Evolutionary conservation across 2,797 vertebrate species (phyloP).

Genomic region (Morus bassanus): DNA sequence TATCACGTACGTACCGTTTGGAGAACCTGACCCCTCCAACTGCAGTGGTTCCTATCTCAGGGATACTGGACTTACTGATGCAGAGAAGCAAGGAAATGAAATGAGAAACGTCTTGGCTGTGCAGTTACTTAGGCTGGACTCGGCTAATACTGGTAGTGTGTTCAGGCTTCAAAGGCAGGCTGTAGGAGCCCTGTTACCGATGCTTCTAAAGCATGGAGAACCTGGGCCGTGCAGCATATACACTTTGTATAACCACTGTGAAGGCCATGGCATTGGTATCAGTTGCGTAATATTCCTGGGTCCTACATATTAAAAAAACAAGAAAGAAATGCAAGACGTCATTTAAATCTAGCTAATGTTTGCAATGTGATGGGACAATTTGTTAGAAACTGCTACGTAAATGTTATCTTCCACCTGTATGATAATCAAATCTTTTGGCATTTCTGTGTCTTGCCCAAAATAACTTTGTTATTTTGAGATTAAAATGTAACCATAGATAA

Average conservation of each 20-base stretch:
- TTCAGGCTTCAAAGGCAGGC: conserved; percentile 23
- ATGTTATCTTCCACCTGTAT: conserved; percentile 62
- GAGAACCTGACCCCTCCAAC: conserved; percentile 72
- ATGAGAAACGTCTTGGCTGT: conserved; percentile 49
- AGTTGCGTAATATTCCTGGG: conserved; percentile 45
- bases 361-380: conserved; percentile 45
- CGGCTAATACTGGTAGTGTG: conserved; percentile 12
- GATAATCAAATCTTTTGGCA: conserved; percentile 72
- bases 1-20: conserved; percentile 54
- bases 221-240: not conserved
- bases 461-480: conserved; percentile 78
- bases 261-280: conserved; percentile 55
- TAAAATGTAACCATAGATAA: conserved; percentile 86
- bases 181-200: not conserved
- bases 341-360: conserved; percentile 55
- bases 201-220: conserved; percentile 32
- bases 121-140: conserved; percentile 48
- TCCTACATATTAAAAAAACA: conserved; percentile 8
- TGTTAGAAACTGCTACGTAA: conserved; percentile 69
- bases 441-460: conserved; percentile 82
- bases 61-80: conserved; percentile 92
- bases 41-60: conserved; percentile 96
- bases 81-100: conserved; percentile 75
- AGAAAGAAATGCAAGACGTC: conserved; percentile 48
- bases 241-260: conserved; percentile 55